phyloP scores from a whole-genome alignment of 1,140 invertebrate genomes.

The Trissolcus basalis region DNA sequence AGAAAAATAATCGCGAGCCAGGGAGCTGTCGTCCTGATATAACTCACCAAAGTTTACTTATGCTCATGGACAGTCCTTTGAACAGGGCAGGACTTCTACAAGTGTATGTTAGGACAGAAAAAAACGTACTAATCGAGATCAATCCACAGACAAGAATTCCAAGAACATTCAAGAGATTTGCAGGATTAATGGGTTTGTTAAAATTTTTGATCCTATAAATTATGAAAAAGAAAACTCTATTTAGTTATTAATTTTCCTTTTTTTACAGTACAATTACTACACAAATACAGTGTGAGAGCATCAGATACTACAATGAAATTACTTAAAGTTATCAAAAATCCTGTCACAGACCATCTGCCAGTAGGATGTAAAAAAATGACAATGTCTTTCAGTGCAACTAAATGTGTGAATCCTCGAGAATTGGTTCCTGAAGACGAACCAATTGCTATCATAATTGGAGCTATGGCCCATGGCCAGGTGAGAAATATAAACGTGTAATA shows the following conservation, averaged over 20 bases:
- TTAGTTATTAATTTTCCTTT: no score
- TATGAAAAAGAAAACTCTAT: no score
- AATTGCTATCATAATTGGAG: constrained; percentile 94
- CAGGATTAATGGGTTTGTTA: constrained; percentile 93
- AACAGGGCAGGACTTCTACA: constrained; percentile 90
- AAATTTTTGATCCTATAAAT: constrained; percentile 10
- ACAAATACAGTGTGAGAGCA: constrained; percentile 94
- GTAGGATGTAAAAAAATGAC: constrained; percentile 93
- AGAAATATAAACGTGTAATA: no score
- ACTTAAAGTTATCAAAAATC: constrained; percentile 98
- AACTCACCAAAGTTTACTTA: constrained; percentile 94
- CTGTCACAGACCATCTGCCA: constrained; percentile 95
- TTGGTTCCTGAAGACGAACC: constrained; percentile 89
- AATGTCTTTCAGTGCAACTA: constrained; percentile 92
- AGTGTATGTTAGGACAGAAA: constrained; percentile 96
- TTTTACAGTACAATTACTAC: constrained; percentile 95
- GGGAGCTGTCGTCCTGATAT: constrained; percentile 95
- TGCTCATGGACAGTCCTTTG: constrained; percentile 97
- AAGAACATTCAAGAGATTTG: constrained; percentile 98
- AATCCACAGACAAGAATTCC: constrained; percentile 99
- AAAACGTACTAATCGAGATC: constrained; percentile 98
- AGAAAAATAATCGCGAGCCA: constrained; percentile 89
- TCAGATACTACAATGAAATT: constrained; percentile 92
- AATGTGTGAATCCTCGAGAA: constrained; percentile 85
- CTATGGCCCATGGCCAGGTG: constrained; percentile 97